Evolutionary conservation across 2,113 vertebrate genomes (phyloP), one percentile per base, ranked within the genome.

Genomic region (Dipodomys spectabilis): DNA sequence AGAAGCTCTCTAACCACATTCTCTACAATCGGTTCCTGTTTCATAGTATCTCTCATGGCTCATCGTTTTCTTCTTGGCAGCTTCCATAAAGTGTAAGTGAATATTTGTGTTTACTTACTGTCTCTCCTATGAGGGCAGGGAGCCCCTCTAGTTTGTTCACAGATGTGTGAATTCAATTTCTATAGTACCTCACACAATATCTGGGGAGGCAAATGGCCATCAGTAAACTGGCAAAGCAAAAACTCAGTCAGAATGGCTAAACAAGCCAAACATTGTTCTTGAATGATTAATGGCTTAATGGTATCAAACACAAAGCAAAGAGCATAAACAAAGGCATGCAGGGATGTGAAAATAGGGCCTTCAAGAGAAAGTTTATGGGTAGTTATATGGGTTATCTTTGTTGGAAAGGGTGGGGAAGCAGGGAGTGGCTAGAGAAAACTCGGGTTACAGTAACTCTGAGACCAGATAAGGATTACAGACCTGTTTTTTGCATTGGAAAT

Each of bases 51-150:
- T 74, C 53, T 93, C 15, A 45, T 11, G 25, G 13, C 30, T 1
- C 49, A 28, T 81, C 11, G 80, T 83, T 77, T 91, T 69, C 27
- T 83, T 87, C 60, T 73, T 81, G 83, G 53, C 39, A 22, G 68
- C 4, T 45, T 64, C 2, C n/a, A 69, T 25, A 73, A 4, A 23
- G 0, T 68, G 19, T 44, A 73, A 69, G 39, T 30, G 86, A 69
- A 64, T 74, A 73, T 67, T 85, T 81, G 23, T 93, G 8, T 30
- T 92, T 81, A 28, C 60, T 87, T 90, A 71, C 23, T 81, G 22
- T 23, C 25, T 94, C n/a, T 67, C 45, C 8, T 32, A 28, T 23
- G 32, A 89, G 73, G 8, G 6, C 53, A 71, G 23, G 20, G 65
- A 45, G 2, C 20, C 18, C 25, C 9, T 68, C 75, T 57, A 65